A percentile compares a stretch with the other conserved stretches of the same genome.
These are phyloP conservation scores for Agriopis aurantiaria DNA, from an alignment of 2,888 invertebrate genomes.

Conservation along the genomic window DNA sequence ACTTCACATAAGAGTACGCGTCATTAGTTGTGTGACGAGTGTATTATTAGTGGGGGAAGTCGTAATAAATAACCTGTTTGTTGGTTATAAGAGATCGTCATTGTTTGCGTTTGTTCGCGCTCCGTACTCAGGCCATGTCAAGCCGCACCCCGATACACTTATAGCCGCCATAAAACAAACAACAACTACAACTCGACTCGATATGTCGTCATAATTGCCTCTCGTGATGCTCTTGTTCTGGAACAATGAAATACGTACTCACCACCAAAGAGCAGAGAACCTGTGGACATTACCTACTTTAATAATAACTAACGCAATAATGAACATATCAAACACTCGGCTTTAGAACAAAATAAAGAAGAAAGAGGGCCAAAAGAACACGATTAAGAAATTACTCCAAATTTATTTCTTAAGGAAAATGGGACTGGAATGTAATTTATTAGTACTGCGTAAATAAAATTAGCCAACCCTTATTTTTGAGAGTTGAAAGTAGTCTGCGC, in stretches of 20 bases:
- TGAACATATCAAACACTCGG: background rate
- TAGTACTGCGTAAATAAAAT: conserved; percentile 53
- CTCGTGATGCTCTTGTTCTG: conserved; percentile 52
- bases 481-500: conserved; percentile 50
- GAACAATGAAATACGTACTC: conserved; percentile 57
- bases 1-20: conserved; percentile 52
- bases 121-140: conserved; percentile 51
- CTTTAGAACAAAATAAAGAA: conserved; percentile 45
- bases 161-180: conserved; percentile 67
- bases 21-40: conserved; percentile 52
- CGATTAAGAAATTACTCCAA: conserved; percentile 54
- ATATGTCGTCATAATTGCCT: conserved; percentile 76
- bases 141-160: conserved; percentile 56
- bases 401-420: conserved; percentile 56
- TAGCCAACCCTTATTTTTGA: conserved; percentile 53
- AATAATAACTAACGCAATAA: conserved; percentile 36
- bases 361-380: conserved; percentile 50
- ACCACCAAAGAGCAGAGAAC: conserved; percentile 53
- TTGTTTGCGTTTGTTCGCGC: conserved; percentile 64
- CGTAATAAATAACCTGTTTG: conserved; percentile 68
- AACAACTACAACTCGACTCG: conserved; percentile 60
- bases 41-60: conserved; percentile 62
- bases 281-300: conserved; percentile 40
- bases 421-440: conserved; percentile 53
- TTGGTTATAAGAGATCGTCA: conserved; percentile 50